Evolutionary conservation across 2,797 vertebrate genomes (phyloP).

Genomic region (Rhinatrema bivittatum): DNA sequence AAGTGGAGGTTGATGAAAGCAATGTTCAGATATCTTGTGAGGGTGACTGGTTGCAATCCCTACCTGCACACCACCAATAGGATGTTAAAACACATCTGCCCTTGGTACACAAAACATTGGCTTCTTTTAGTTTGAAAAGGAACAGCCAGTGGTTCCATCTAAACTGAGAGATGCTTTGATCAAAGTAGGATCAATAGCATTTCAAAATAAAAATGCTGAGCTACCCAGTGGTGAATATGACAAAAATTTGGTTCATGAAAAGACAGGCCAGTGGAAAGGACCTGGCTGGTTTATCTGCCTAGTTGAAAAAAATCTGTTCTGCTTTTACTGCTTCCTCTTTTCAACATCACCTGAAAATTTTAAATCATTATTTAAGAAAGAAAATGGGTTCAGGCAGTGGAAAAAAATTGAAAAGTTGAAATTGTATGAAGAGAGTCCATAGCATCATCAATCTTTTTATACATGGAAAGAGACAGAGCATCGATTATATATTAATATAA

Average conservation of each 20-base stretch:
- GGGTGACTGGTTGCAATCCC: too few relatives aligned
- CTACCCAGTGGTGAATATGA: background rate
- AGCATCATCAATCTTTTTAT: background rate
- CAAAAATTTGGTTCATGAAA: background rate
- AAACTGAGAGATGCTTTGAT: too few relatives aligned
- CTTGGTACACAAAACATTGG: too few relatives aligned
- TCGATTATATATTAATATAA: background rate
- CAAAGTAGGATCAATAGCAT: too few relatives aligned
- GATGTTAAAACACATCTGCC: too few relatives aligned
- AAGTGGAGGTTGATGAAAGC: too few relatives aligned
- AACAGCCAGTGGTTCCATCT: too few relatives aligned
- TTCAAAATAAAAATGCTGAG: too few relatives aligned
- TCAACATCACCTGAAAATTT: background rate
- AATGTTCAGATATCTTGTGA: too few relatives aligned
- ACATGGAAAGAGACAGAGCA: background rate
- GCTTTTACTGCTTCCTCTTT: background rate
- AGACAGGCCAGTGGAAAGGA: background rate
- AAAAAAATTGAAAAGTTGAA: background rate
- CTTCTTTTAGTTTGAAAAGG: too few relatives aligned
- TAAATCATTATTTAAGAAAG: background rate
- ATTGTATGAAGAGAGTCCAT: background rate
- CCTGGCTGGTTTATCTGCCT: background rate
- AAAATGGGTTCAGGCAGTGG: background rate
- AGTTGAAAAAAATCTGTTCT: background rate
- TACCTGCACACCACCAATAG: too few relatives aligned